Percentiles rank a stretch among this genome's conserved stretches.
Evolutionary conservation across 1,140 invertebrate species (phyloP).

Genomic region (Physella acuta): DNA sequence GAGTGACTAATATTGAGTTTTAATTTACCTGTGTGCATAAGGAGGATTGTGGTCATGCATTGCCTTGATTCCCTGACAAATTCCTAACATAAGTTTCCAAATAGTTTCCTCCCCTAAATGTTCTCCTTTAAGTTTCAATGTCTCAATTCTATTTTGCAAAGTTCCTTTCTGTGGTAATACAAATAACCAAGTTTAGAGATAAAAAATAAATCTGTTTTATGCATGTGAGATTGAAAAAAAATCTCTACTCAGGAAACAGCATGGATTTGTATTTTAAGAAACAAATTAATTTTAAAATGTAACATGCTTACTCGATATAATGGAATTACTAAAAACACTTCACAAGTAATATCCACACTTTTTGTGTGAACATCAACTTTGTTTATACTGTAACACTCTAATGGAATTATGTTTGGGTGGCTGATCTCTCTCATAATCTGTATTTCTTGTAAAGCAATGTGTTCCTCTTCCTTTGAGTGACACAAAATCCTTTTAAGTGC

Average conservation of each 20-base stretch:
- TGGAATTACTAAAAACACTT: slow-evolving; percentile 77
- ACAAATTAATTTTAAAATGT: no score
- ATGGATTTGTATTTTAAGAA: neutral
- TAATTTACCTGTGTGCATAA: slow-evolving; percentile 69
- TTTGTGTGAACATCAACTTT: slow-evolving; percentile 41
- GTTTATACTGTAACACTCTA: slow-evolving; percentile 70
- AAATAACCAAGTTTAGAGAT: slow-evolving; percentile 10
- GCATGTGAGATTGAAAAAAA: neutral
- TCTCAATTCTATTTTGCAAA: slow-evolving; percentile 72
- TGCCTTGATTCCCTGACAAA: slow-evolving; percentile 75
- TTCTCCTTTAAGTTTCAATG: slow-evolving; percentile 65
- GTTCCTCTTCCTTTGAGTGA: slow-evolving; percentile 78
- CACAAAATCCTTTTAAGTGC: slow-evolving; percentile 82
- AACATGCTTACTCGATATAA: slow-evolving; percentile 73
- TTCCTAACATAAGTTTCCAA: slow-evolving; percentile 72
- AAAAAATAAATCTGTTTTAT: neutral
- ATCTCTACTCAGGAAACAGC: neutral
- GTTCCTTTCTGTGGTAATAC: slow-evolving; percentile 69
- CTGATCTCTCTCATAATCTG: slow-evolving; percentile 72
- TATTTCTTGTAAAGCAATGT: slow-evolving; percentile 74
- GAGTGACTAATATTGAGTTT: no score
- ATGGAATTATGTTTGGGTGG: slow-evolving; percentile 77
- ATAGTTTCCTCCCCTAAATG: slow-evolving; percentile 70
- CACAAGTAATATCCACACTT: slow-evolving; percentile 61
- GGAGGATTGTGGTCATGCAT: slow-evolving; percentile 76